Evolutionary conservation across 2,797 vertebrate genomes (phyloP).

Genomic region (Hypotaenidia philippensis): DNA sequence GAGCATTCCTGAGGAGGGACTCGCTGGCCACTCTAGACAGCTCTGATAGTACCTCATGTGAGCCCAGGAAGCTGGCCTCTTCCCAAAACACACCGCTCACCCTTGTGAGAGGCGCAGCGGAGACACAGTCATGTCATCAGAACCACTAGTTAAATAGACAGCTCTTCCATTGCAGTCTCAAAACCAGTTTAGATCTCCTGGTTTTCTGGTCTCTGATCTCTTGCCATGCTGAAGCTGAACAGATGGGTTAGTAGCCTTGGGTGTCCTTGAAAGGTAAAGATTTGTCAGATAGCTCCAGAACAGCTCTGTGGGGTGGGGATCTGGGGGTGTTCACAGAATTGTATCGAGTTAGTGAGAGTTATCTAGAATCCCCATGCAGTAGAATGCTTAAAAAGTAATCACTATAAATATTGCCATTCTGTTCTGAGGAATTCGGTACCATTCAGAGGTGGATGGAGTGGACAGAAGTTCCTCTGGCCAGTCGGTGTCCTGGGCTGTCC

Average conservation of each 20-base stretch:
- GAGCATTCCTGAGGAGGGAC: not conserved
- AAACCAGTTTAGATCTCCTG: not conserved
- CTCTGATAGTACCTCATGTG: not conserved
- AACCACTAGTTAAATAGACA: not conserved
- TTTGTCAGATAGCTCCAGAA: not conserved
- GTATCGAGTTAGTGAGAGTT: no score
- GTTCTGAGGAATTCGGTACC: not conserved
- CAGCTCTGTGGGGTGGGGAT: no score
- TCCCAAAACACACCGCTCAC: not conserved
- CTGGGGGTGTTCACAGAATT: not conserved
- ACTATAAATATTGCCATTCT: no score
- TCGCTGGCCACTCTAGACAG: not conserved
- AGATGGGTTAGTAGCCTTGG: not conserved
- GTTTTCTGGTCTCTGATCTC: not conserved
- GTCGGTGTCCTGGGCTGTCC: fast-evolving
- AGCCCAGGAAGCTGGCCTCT: not conserved
- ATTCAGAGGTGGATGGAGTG: not conserved
- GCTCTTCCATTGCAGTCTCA: not conserved
- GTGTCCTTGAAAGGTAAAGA: not conserved
- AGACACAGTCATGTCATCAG: no score
- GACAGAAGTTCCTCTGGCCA: not conserved
- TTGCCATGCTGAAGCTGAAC: not conserved
- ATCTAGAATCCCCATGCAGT: not conserved
- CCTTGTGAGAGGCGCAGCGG: not conserved
- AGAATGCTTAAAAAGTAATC: not conserved